Conservation (phyloP, 2,888 invertebrate species). For the Chorisops tibialis region DNA sequence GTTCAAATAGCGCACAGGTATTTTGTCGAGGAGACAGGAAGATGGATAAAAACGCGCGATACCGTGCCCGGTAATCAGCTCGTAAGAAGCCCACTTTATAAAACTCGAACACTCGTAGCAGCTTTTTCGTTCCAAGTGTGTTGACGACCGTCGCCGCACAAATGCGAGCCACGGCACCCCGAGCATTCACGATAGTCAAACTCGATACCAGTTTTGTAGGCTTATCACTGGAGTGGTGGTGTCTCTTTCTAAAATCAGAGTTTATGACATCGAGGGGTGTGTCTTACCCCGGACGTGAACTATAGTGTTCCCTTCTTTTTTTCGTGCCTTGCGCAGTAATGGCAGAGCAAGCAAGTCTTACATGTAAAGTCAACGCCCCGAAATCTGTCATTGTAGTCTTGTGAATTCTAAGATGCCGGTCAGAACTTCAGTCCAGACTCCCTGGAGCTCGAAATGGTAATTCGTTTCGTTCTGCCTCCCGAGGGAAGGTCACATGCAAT, state of each 20-base stretch:
- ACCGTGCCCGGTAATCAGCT: no score
- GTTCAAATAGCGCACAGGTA: no score
- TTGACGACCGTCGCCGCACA: slow-evolving; percentile 9
- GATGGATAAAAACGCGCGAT: no score
- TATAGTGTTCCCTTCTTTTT: background rate
- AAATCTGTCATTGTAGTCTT: background rate
- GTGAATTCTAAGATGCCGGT: slow-evolving; percentile 5
- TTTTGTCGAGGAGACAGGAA: no score
- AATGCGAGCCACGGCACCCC: slow-evolving; percentile 4
- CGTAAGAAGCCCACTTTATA: no score
- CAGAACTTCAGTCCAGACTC: background rate
- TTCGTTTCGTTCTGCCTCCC: no score
- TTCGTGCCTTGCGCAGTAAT: background rate
- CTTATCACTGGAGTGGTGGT: slow-evolving; percentile 5
- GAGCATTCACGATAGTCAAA: slow-evolving; percentile 11
- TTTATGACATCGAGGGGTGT: background rate
- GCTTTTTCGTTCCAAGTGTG: background rate
- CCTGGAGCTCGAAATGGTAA: no score
- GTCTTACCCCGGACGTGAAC: background rate
- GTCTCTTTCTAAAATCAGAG: background rate
- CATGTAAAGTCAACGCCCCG: background rate
- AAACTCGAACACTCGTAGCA: no score
- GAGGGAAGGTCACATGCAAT: no score
- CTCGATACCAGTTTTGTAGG: slow-evolving; percentile 10
- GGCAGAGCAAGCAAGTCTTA: background rate